Evolutionary conservation across 2,797 vertebrate species (phyloP).

Genomic region (Enteromius anoplus): DNA sequence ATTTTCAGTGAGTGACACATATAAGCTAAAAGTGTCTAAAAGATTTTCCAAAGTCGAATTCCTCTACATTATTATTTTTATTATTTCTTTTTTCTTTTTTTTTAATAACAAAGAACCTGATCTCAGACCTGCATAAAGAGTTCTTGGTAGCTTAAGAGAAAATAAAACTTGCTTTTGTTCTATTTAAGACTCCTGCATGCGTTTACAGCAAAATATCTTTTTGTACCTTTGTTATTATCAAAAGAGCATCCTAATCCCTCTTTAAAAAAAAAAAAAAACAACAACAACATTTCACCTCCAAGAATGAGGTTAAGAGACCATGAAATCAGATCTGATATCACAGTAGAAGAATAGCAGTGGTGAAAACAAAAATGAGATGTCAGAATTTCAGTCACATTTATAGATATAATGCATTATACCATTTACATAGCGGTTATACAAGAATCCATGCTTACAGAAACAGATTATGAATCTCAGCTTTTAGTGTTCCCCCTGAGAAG

Average conservation of each 20-base stretch:
- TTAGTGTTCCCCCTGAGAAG: not conserved
- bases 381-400: conserved; percentile 31
- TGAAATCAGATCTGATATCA: conserved; percentile 37
- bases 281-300: too few relatives aligned
- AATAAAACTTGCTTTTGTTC: not conserved
- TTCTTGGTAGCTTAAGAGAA: not conserved
- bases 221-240: not conserved
- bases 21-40: conserved; percentile 19
- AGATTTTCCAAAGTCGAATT: conserved; percentile 17
- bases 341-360: conserved; percentile 57
- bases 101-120: not conserved
- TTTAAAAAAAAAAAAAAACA: too few relatives aligned
- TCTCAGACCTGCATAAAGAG: conserved; percentile 1
- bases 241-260: not conserved
- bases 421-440: not conserved
- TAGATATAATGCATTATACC: not conserved
- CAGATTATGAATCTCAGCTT: not conserved
- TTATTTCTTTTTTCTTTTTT: not conserved
- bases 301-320: conserved; percentile 4
- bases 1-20: conserved; percentile 36
- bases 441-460: not conserved
- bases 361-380: conserved; percentile 22
- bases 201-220: not conserved
- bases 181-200: not conserved
- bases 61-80: not conserved